Evolutionary conservation across 2,888 invertebrate genomes (phyloP), one percentile per base, ranked within the genome.

Genomic region (Thyatira batis): DNA sequence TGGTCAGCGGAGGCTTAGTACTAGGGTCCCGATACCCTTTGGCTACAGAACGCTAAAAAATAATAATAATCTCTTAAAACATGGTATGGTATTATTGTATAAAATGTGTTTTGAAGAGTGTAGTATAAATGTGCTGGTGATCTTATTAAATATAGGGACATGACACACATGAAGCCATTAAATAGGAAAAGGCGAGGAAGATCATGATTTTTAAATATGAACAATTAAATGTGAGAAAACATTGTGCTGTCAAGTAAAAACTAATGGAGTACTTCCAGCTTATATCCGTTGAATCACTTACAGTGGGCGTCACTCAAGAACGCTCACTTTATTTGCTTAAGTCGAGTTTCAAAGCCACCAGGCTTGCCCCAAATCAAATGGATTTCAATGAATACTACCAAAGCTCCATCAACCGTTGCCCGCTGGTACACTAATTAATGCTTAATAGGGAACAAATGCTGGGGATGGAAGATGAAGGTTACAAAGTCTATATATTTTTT

Each of bases 381-480:
- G 65, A 53, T 73, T 65, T 60, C 63, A 74, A 71, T 67, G 56
- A 67, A 69, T 71, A 71, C 62, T 63, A 57, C 63, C 44, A 43
- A 28, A 54, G 50, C 39, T 69, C 61, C 69, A 71, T 76, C 67
- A 73, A 71, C 69, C 70, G 69, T 61, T 64, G 53, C 54, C 63
- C 52, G 48, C 58, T 53, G 58, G 52, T 50, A 63, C 60, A 67
- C 64, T 73, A 75, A 76, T 73, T 70, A 75, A 73, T 70, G 49
- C 61, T 57, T 75, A 70, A 77, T 77, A 65, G 65, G 67, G 65
- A 68, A 71, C 69, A 73, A 75, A 73, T 70, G 51, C 49, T 56
- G 55, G 56, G 55, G 20, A 62, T 55, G 56, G 50, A n/a, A n/a
- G n/a, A n/a, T 13, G 46, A 21, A 46, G 45, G 55, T 54, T 52